These are phyloP conservation scores for Oreonectes daqikongensis DNA, from an alignment of 2,797 vertebrate genomes.

Conservation along the genomic window DNA sequence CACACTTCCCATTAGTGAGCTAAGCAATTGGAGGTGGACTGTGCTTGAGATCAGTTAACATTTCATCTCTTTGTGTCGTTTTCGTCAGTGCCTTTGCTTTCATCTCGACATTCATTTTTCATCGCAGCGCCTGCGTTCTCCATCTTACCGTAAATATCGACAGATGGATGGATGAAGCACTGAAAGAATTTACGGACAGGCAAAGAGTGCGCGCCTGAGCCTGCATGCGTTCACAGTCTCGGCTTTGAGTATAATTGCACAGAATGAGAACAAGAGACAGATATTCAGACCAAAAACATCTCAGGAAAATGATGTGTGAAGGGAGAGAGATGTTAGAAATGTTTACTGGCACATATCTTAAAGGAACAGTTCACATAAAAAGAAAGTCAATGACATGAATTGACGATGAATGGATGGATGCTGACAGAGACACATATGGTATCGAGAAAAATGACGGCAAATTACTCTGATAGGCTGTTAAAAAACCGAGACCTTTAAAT, in stretches of 20 bases:
- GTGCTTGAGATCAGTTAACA: background rate
- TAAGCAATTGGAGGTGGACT: constrained; percentile 12
- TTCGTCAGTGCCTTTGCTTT: background rate
- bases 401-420: background rate
- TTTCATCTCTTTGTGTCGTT: constrained; percentile 20
- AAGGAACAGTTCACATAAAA: background rate
- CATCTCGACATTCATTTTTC: constrained; percentile 39
- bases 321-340: background rate
- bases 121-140: constrained; percentile 19
- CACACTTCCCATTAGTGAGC: constrained; percentile 15
- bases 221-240: background rate
- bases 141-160: background rate
- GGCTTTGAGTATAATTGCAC: constrained; percentile 21
- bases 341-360: background rate
- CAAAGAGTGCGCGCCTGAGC: background rate
- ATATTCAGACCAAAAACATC: background rate
- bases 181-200: constrained; percentile 14
- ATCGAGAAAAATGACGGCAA: background rate
- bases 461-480: background rate
- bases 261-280: background rate
- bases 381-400: background rate
- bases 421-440: constrained; percentile 1
- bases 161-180: constrained; percentile 37
- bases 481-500: constrained; percentile 46
- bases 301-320: background rate